phyloP scores from a whole-genome alignment of 2,113 vertebrate genomes.

The Turdus rufiventris region DNA sequence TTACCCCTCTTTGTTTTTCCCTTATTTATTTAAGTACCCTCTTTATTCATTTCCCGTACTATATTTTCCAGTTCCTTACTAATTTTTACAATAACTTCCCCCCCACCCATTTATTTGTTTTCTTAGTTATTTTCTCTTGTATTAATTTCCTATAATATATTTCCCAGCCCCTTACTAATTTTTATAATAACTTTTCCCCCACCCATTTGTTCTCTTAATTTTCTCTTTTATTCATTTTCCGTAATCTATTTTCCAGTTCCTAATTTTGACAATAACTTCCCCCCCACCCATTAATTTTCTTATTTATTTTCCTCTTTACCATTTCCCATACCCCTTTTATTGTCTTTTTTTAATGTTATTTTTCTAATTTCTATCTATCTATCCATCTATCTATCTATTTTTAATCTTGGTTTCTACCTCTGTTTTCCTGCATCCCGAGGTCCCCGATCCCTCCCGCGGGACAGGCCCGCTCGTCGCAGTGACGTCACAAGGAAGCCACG shows the following conservation, averaged over 20 bases:
- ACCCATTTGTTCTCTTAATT: no score
- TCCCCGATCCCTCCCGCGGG: not conserved
- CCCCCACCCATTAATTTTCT: no score
- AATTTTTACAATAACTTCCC: no score
- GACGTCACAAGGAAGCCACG: not conserved
- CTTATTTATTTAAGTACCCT: not conserved
- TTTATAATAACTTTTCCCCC: no score
- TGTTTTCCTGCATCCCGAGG: not conserved
- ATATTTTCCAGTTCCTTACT: not conserved
- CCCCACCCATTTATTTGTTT: rapidly evolving
- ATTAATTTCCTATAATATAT: rapidly evolving
- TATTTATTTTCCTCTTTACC: not conserved
- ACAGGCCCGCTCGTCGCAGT: rapidly evolving
- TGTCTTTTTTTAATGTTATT: no score
- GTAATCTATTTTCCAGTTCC: rapidly evolving
- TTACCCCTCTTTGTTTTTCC: not conserved
- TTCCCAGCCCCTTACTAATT: not conserved
- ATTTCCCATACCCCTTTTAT: not conserved
- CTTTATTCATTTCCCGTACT: rapidly evolving
- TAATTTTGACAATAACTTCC: not conserved
- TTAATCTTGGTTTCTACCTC: not conserved
- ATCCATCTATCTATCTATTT: not conserved
- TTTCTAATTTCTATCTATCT: not conserved
- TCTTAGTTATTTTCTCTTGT: not conserved
- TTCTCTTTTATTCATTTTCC: not conserved